Evolutionary conservation across 2,797 vertebrate genomes (phyloP), one percentile per base, ranked within the genome.

Genomic region (Orientallactaga sibirica): DNA sequence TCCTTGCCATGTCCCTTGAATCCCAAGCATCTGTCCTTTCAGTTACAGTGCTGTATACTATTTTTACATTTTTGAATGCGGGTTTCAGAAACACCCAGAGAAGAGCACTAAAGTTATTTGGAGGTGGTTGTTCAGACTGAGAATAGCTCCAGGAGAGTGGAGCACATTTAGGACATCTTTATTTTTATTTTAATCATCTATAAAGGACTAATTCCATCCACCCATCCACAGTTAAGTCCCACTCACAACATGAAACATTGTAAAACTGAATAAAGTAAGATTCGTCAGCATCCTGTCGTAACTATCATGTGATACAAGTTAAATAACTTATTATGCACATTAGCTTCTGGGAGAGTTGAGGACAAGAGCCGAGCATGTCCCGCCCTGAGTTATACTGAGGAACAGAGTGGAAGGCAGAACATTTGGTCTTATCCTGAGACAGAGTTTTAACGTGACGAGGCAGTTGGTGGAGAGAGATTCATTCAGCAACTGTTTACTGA

Each of bases 141-240:
- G 78, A 87, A 76, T 66, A 88, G 75, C 93, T 97, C 88, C 52
- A 86, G 84, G 84, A 95, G 93, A 86, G 52, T 93, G 89, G 92
- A 96, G 95, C 91, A 92, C 79, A 97, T 96, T 95, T 94, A 96
- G 94, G 58, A 90, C 66, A 1, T 91, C 33, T 37, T 37, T 37
- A 37, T 95, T 96, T 97, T 91, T 80, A 94, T 97, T 97, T 96
- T 97, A 95, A 97, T 96, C 94, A 94, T 93, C 94, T 95, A 75
- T 92, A 95, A 92, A 96, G 94, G 92, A 95, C 92, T 91, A 94
- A 95, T 95, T 96, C 94, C 76, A 41, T 52, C 71, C 89, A 64
- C 77, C 90, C 37, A 27, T 93, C 89, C 85, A 81, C 80, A 92
- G 95, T 92, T 82, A 95, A 96, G 76, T 91, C 78, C 86, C 94